These are phyloP conservation scores for Caenorhabditis sp. DNA, from an alignment of 2,888 invertebrate species.

Conservation along the genomic window DNA sequence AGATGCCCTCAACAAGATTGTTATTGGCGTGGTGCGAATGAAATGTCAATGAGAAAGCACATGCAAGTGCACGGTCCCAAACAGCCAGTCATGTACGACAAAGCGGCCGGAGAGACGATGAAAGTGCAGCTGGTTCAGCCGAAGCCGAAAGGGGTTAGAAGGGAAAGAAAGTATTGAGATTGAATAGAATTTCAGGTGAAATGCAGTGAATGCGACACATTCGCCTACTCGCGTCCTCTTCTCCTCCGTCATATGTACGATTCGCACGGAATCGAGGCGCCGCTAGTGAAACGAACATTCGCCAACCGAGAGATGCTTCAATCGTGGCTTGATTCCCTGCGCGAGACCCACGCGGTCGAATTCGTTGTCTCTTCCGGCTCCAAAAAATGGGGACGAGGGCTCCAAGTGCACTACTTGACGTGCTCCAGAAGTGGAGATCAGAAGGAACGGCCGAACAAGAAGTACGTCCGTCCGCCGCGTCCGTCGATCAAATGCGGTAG, in stretches of 20 bases:
- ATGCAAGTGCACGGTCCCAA: slow-evolving; percentile 45
- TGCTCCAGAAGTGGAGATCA: slow-evolving; percentile 67
- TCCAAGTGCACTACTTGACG: slow-evolving; percentile 65
- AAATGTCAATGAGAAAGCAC: slow-evolving; percentile 58
- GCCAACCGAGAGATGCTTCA: slow-evolving; percentile 61
- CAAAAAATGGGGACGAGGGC: slow-evolving; percentile 65
- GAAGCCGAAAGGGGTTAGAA: slow-evolving; percentile 55
- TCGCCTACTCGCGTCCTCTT: slow-evolving; percentile 64
- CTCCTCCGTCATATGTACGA: slow-evolving; percentile 65
- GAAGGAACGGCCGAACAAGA: slow-evolving; percentile 67
- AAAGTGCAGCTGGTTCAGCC: slow-evolving; percentile 54
- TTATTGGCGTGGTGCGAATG: slow-evolving; percentile 59
- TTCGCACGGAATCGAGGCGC: slow-evolving; percentile 65
- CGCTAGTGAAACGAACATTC: slow-evolving; percentile 62
- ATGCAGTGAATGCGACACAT: slow-evolving; percentile 66
- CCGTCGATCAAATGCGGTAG: slow-evolving; percentile 67
- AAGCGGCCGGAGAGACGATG: slow-evolving; percentile 37
- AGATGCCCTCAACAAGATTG: slow-evolving; percentile 64
- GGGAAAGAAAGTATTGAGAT: not conserved
- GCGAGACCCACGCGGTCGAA: slow-evolving; percentile 64
- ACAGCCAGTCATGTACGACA: slow-evolving; percentile 37
- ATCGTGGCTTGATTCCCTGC: slow-evolving; percentile 62
- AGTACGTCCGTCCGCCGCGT: slow-evolving; percentile 62
- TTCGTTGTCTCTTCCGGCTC: slow-evolving; percentile 68
- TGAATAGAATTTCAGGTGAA: slow-evolving; percentile 43